These are phyloP conservation scores for Periphyllus acericola DNA, from an alignment of 2,888 invertebrate species.

Conservation along the genomic window DNA sequence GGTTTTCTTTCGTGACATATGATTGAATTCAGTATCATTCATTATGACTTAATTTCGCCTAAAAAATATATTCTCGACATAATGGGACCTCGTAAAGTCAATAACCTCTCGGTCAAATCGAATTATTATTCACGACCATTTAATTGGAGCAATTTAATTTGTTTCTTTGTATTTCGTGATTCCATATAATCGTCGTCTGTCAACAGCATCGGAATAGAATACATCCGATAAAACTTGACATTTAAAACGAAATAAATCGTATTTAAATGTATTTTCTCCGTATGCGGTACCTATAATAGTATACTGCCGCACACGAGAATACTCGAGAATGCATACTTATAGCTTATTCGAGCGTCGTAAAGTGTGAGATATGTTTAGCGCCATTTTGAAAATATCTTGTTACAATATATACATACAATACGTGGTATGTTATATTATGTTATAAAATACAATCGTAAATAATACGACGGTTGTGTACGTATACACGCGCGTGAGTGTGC, in stretches of 20 bases:
- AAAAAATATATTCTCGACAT: not conserved
- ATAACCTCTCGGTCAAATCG: too few species aligned
- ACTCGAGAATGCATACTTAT: too few species aligned
- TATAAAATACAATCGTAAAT: constrained; percentile 30
- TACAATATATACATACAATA: not conserved
- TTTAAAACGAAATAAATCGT: not conserved
- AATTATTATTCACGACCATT: not conserved
- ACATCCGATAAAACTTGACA: not conserved
- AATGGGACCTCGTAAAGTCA: not conserved
- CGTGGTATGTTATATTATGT: not conserved
- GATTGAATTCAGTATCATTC: too few species aligned
- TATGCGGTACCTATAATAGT: not conserved
- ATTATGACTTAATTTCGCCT: too few species aligned
- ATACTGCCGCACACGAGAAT: too few species aligned
- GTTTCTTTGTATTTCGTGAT: not conserved
- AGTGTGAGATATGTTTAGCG: not conserved
- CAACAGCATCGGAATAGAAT: not conserved
- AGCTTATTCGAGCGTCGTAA: not conserved
- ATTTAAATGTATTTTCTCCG: not conserved
- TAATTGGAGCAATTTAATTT: not conserved
- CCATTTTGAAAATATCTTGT: not conserved
- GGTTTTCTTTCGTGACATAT: too few species aligned
- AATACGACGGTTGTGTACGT: not conserved
- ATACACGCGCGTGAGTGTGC: not conserved
- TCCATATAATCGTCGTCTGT: not conserved